These are phyloP conservation scores for Dendrocincla fuliginosa DNA, from an alignment of 2,797 vertebrate genomes.

Conservation along the genomic window DNA sequence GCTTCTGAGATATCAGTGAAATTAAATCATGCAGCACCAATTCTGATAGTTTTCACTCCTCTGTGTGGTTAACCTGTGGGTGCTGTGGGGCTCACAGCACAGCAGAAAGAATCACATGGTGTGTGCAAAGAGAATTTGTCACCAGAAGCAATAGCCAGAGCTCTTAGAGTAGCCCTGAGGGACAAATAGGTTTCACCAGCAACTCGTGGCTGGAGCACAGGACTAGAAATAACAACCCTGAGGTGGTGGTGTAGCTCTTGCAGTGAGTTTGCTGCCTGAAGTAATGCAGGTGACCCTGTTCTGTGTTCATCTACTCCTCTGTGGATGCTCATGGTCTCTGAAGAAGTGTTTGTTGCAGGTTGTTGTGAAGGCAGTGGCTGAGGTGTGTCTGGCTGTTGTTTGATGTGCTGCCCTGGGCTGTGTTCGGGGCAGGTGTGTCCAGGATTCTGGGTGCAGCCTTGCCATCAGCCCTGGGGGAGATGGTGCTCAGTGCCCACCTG, in stretches of 20 bases:
- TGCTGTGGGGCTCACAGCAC: neutral
- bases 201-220: neutral
- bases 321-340: neutral
- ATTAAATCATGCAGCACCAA: neutral
- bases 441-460: neutral
- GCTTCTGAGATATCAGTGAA: neutral
- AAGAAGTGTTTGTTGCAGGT: neutral
- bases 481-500: neutral
- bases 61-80: neutral
- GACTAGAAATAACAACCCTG: neutral
- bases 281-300: neutral
- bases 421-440: neutral
- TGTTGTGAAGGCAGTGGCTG: neutral
- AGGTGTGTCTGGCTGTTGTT: neutral
- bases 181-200: rapidly evolving
- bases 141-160: neutral
- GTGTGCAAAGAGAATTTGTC: neutral
- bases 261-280: neutral
- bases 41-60: neutral
- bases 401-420: neutral
- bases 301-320: neutral
- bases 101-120: neutral
- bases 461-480: neutral
- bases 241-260: neutral
- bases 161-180: neutral